Evolutionary conservation across 2,113 vertebrate species (phyloP), one percentile per base, ranked within the genome.

Genomic region (Indicator indicator): DNA sequence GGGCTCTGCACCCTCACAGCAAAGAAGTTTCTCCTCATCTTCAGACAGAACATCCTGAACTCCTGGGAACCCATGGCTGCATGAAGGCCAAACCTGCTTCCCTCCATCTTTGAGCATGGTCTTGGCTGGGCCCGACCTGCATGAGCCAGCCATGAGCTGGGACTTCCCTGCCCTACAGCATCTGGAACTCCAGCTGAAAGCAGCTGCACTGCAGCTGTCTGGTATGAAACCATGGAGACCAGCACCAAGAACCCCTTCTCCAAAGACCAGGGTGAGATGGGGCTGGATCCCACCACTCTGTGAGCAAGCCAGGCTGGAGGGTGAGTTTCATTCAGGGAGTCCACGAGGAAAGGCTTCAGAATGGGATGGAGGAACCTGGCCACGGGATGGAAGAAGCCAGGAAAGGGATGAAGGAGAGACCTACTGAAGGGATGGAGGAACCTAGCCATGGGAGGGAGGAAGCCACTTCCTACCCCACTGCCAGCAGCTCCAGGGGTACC

Each of bases 151-250:
- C 42, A 46, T 50, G 33, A 11, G 71, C 71, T 20, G 23, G 67
- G 48, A 17, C 62, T 16, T 40, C 10, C 1, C 0, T 7, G 7
- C 40, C 38, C 62, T 23, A 54, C 2, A 1, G 74, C 12, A 20
- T 10, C 82, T 80, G 30, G 16, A 40, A 23, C 36, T 23, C 7
- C 6, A 55, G 24, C 28, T 1, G 3, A 55, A 68, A 33, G 62
- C 1, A 38, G 36, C 0, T 20, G 63, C 11, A 1, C 3, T 7
- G 16, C n/a, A 32, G n/a, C 5, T 27, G 21, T 38, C 48, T 4
- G 36, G 32, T 16, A 17, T 58, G 21, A 33, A 58, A 12, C 23
- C 65, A 55, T 2, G 32, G 72, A 36, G 72, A 7, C 68, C 3
- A 20, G 50, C 67, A 28, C 33, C 30, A 27, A 28, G 55, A 54